Base-by-base conservation (phyloP, 1,140 invertebrate species). In the Heliconius congener region DNA sequence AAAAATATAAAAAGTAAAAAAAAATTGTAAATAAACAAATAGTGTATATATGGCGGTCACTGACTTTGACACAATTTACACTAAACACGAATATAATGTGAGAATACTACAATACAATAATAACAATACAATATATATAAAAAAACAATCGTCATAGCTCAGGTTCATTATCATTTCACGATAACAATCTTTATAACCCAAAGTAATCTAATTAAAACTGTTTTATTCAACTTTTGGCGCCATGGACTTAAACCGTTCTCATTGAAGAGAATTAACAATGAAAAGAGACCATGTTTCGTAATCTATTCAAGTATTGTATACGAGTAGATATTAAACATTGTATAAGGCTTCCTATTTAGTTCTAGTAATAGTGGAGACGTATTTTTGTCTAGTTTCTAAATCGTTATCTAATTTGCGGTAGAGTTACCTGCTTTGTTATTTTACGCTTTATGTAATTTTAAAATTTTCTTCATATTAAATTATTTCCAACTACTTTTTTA, bases 1-100 rank as follows among this genome's bases (percentile, higher is more conserved):
- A 23, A 23, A 23, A 23, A 23, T 23, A 23, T 23, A 23, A 23
- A 23, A 23, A 23, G 23, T 42, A 1, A 18, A 52, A 52, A 6
- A 55, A 8, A 57, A 2, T 0, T 57, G 3, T 9, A n/a, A 23
- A 57, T 11, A 23, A 57, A 57, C 1, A n/a, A 57, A 23, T 3
- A 57, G 6, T 18, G 6, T 6, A 1, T 3, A 23, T 42, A 46
- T 52, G 57, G 57, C 57, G 74, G 74, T 76, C 74, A 76, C 30
- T 76, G 60, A 76, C 74, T 76, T 76, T 76, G 74, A 76, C 74
- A 76, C 39, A 70, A 76, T 76, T 76, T 76, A 46, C 60, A 18
- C 60, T 30, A 66, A 66, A 66, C 23, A 66, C 60, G 11, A 4
- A 11, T 27, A 30, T 30, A 76, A 30, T 18, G n/a, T 39, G 37